phyloP scores from a whole-genome alignment of 2,888 invertebrate species.

The Parascotia fuliginaria region DNA sequence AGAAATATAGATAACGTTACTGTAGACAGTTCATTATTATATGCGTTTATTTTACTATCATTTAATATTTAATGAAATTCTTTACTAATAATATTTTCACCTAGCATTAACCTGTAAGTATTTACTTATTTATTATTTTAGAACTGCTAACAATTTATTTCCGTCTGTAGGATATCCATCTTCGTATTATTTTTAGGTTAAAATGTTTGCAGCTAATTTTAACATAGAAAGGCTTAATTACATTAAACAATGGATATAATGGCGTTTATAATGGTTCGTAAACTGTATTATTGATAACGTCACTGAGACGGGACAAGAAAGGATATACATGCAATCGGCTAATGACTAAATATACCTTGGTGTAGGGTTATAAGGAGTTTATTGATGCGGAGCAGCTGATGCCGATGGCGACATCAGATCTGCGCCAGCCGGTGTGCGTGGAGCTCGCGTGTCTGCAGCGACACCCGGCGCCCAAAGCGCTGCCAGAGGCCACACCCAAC shows the following conservation, averaged over 20 bases:
- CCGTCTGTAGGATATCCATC: slow-evolving; percentile 17
- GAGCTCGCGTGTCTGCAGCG: slow-evolving; percentile 90
- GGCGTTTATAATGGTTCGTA: slow-evolving; percentile 1
- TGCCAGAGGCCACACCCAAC: slow-evolving; percentile 81
- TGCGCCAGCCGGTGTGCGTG: slow-evolving; percentile 92
- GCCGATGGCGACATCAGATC: slow-evolving; percentile 94
- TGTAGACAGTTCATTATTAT: slow-evolving; percentile 35
- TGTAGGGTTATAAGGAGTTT: slow-evolving; percentile 95
- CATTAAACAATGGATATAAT: too few species aligned
- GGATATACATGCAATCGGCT: slow-evolving; percentile 1
- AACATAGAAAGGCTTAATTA: slow-evolving; percentile 42
- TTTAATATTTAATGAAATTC: slow-evolving; percentile 32
- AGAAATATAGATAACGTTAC: slow-evolving; percentile 38
- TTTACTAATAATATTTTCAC: slow-evolving; percentile 49
- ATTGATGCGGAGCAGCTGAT: slow-evolving; percentile 96
- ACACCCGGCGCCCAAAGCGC: slow-evolving; percentile 82
- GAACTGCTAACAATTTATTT: slow-evolving; percentile 22
- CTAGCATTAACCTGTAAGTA: slow-evolving; percentile 58
- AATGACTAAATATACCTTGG: slow-evolving; percentile 32
- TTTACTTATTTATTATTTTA: slow-evolving; percentile 32
- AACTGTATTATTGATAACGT: not conserved
- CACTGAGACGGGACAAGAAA: not conserved
- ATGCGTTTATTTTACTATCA: slow-evolving; percentile 29
- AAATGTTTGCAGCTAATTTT: slow-evolving; percentile 33
- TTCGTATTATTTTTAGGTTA: slow-evolving; percentile 32